Conservation (phyloP, 2,113 vertebrate species). For the Aepyceros melampus region DNA sequence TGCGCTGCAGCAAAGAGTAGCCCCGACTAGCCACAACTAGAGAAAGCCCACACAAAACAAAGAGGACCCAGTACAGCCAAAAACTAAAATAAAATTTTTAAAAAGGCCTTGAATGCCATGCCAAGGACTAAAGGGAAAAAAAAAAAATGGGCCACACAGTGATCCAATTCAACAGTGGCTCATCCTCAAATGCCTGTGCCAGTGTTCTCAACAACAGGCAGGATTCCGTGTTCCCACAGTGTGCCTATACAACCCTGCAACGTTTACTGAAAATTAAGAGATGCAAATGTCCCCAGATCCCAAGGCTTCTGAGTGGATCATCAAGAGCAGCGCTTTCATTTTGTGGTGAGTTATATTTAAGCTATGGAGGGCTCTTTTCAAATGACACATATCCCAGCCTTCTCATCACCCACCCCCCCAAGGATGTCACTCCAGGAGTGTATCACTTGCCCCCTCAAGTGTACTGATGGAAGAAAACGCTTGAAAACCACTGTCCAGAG, state of each 20-base stretch:
- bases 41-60: background rate
- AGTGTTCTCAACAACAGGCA: background rate
- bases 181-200: background rate
- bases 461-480: background rate
- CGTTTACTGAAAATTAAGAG: background rate
- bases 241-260: background rate
- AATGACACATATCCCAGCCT: background rate
- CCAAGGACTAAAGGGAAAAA: background rate
- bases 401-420: rapidly evolving
- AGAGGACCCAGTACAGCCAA: background rate
- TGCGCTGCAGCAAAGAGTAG: background rate
- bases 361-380: background rate
- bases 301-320: background rate
- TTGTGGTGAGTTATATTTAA: background rate
- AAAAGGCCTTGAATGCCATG: background rate
- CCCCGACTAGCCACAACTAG: background rate
- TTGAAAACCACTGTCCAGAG: background rate
- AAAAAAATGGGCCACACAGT: background rate
- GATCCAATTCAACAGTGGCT: conserved; percentile 16
- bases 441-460: background rate
- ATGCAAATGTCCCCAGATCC: background rate
- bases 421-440: background rate
- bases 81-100: background rate
- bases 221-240: background rate
- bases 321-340: background rate